Percentiles rank a stretch among this genome's conserved stretches.
Evolutionary conservation across 2,888 invertebrate genomes (phyloP).

Genomic region (Eumacrocentrus americanus): DNA sequence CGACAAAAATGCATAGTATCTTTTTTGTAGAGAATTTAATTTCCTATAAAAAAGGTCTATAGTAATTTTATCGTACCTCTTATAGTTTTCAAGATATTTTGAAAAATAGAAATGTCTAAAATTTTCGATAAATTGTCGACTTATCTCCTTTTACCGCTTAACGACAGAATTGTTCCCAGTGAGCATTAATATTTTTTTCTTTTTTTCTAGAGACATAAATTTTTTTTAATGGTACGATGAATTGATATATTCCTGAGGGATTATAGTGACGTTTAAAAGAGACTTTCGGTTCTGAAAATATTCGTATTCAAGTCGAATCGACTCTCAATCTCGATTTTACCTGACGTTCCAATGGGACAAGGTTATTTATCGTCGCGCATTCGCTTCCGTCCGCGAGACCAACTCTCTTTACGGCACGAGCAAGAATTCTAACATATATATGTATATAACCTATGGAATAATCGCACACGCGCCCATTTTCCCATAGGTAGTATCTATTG

Average conservation of each 20-base stretch:
- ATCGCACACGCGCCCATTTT: no score
- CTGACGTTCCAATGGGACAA: constrained; percentile 13
- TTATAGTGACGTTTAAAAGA: constrained; percentile 5
- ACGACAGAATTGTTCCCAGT: not conserved
- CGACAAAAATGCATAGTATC: not conserved
- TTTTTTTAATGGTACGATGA: not conserved
- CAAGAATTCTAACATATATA: no score
- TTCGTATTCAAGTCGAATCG: constrained; percentile 11
- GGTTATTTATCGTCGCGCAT: constrained; percentile 1
- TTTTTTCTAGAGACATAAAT: no score
- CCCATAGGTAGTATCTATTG: no score
- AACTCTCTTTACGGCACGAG: not conserved
- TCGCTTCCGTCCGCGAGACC: not conserved
- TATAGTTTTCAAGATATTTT: not conserved
- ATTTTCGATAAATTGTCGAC: not conserved
- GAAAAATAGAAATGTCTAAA: not conserved
- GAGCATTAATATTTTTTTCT: not conserved
- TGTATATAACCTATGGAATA: no score
- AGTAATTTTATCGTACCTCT: not conserved
- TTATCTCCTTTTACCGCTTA: not conserved
- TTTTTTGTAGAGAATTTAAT: not conserved
- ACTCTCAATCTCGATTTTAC: constrained; percentile 18
- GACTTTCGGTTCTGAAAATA: constrained; percentile 5
- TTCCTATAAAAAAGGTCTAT: not conserved
- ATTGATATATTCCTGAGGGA: constrained; percentile 2